Conservation (phyloP, 2,888 invertebrate genomes). For the Antheraea assamensis region DNA sequence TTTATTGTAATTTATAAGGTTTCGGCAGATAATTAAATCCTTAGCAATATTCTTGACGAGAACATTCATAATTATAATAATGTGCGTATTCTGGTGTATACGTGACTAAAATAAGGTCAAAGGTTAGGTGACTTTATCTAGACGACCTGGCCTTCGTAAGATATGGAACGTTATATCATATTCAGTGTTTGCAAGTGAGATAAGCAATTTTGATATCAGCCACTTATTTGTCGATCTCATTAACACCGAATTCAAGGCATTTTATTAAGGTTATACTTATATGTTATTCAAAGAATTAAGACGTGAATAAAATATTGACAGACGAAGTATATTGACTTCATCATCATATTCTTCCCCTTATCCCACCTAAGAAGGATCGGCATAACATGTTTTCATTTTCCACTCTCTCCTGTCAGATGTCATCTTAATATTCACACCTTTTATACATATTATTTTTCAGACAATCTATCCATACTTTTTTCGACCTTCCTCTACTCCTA, state of each 20-base stretch:
- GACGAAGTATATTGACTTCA: no score
- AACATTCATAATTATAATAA: slow-evolving; percentile 5
- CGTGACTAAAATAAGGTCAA: slow-evolving; percentile 15
- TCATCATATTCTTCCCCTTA: no score
- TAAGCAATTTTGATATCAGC: not conserved
- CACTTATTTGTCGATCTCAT: not conserved
- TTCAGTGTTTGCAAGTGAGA: not conserved
- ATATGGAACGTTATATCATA: not conserved
- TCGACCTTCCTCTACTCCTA: no score
- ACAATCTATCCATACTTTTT: no score
- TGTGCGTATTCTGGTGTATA: not conserved
- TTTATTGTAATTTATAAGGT: not conserved
- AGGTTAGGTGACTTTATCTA: slow-evolving; percentile 3
- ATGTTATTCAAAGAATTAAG: not conserved
- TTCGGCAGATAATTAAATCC: slow-evolving; percentile 3
- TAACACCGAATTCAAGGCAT: not conserved
- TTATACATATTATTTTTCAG: no score
- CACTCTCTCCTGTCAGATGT: no score
- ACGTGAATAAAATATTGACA: not conserved
- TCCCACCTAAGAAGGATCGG: no score
- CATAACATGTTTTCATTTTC: no score
- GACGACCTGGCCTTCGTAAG: not conserved
- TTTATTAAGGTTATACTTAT: not conserved
- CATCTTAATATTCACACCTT: no score
- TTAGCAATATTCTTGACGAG: slow-evolving; percentile 3